phyloP scores from a whole-genome alignment of 2,888 invertebrate genomes.

The Andrena chrysosceles region DNA sequence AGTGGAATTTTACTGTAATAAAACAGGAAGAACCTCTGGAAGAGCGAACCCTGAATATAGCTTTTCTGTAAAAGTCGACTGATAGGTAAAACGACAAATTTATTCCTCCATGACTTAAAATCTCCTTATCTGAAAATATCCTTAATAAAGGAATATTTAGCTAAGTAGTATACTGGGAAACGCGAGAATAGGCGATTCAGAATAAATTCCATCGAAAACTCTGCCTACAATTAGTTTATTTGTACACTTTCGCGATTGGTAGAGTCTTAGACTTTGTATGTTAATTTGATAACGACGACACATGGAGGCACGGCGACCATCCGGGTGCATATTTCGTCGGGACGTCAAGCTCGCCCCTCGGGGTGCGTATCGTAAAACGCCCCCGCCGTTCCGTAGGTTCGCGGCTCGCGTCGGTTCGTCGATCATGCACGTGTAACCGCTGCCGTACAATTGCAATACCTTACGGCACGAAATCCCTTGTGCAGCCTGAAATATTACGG shows the following conservation, averaged over 20 bases:
- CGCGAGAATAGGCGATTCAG: background rate
- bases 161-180: background rate
- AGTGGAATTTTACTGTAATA: too few species aligned
- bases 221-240: background rate
- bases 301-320: constrained; percentile 32
- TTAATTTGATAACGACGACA: constrained; percentile 62
- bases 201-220: background rate
- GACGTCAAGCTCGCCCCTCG: constrained; percentile 40
- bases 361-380: constrained; percentile 61
- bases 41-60: too few species aligned
- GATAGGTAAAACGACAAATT: too few species aligned
- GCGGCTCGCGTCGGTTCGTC: constrained; percentile 35
- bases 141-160: background rate
- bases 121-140: too few species aligned
- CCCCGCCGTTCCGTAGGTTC: constrained; percentile 45
- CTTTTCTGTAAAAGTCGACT: too few species aligned
- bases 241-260: background rate
- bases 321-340: constrained; percentile 35
- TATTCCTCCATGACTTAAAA: too few species aligned
- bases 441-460: constrained; percentile 43
- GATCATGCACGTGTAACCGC: constrained; percentile 40
- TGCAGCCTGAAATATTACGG: constrained; percentile 42
- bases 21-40: too few species aligned
- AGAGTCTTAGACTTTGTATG: constrained; percentile 13
- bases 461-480: constrained; percentile 35